Conservation (phyloP, 2,113 vertebrate species). For the Coregonus clupeaformis region DNA sequence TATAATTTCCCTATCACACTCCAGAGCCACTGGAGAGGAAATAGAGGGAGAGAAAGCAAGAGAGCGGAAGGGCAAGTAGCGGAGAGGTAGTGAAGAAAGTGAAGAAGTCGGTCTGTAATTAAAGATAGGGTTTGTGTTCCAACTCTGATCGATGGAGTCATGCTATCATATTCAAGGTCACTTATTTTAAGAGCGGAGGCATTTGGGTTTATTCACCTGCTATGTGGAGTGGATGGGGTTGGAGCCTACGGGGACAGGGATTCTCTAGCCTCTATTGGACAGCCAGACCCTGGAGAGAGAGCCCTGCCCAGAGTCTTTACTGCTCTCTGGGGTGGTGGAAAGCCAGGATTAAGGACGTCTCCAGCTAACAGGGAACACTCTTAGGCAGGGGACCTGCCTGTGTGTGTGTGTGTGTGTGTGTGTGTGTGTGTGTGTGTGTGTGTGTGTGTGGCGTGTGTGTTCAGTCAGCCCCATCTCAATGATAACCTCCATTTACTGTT, state of each 20-base stretch:
- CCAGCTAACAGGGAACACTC: not conserved
- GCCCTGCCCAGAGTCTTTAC: not conserved
- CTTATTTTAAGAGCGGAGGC: constrained; percentile 22
- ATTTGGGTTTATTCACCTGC: not conserved
- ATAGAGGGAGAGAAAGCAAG: constrained; percentile 24
- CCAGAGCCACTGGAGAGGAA: constrained; percentile 1
- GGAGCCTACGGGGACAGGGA: not conserved
- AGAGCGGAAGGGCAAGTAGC: constrained; percentile 19
- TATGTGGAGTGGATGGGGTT: not conserved
- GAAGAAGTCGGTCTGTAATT: constrained; percentile 39
- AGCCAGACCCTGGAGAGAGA: not conserved
- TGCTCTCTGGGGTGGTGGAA: not conserved
- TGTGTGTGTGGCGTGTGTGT: too few relatives aligned
- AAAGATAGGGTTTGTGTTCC: constrained; percentile 21
- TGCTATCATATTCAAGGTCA: constrained; percentile 46
- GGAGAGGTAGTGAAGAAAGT: constrained; percentile 33
- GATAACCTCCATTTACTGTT: constrained; percentile 14
- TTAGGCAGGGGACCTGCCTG: not conserved
- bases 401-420: not conserved
- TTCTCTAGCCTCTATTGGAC: too few relatives aligned
- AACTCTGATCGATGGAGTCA: constrained; percentile 29
- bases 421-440: too few relatives aligned
- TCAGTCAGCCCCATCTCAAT: constrained; percentile 4
- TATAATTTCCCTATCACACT: constrained; percentile 67
- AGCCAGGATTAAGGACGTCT: not conserved